Evolutionary conservation across 2,113 vertebrate species (phyloP), one percentile per base, ranked within the genome.

Genomic region (Centropristis striata): DNA sequence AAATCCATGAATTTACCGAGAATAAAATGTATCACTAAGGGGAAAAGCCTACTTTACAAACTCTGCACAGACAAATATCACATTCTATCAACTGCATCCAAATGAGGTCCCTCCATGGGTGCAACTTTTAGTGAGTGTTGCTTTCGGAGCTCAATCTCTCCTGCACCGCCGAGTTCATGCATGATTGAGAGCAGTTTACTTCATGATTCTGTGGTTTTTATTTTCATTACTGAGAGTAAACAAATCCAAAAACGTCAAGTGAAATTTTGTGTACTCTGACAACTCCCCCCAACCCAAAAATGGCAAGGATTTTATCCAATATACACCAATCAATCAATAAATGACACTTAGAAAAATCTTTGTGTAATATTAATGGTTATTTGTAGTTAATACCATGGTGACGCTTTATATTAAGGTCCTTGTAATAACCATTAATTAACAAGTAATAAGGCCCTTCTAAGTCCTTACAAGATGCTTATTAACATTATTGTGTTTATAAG

Each of bases 61-160:
- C 68, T 44, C 47, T 75, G 46, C 49, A 44, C 68, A 64, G 41
- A 50, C 74, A 59, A 75, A 78, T 67, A 55, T 64, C 55, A 53
- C 63, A 51, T 42, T 69, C 15, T 27, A 50, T 79, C 78, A 84
- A 58, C 59, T 76, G 81, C 23, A 83, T 85, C 51, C 61, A 83
- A 84, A 88, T 81, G 58, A 84, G 67, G 71, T 76, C 57, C 53
- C 57, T 86, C 57, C 63, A 54, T 39, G 51, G 50, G 58, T 4
- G 66, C 65, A 87, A 65, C 76, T 51, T 80, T 80, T 16, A 69
- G 51, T 49, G 21, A 74, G 75, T 37, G 64, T 77, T 53, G 46
- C 57, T 84, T 76, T 86, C 63, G 71, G 69, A 59, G 71, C 39
- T 71, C 23, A 47, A 55, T 79, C 61, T 81, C 67, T 69, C 32